phyloP scores from a whole-genome alignment of 2,797 vertebrate species.

The Podarcis siculus region DNA sequence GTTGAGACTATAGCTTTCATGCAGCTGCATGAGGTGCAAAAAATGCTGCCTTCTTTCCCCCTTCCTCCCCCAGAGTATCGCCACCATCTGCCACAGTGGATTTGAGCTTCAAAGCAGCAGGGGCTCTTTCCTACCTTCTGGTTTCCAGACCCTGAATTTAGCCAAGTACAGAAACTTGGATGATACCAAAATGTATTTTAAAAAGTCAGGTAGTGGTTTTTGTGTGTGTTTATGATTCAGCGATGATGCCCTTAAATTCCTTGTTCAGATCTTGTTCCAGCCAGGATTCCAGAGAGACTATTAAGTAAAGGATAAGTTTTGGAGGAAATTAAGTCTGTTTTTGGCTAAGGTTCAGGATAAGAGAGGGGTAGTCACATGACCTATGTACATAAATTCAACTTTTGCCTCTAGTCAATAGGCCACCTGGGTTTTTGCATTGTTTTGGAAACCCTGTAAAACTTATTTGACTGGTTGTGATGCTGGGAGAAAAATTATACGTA shows the following conservation, averaged over 20 bases:
- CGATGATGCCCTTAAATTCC: neutral
- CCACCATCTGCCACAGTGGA: neutral
- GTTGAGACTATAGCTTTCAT: neutral
- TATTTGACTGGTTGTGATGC: neutral
- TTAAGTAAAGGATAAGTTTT: neutral
- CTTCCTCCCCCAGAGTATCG: neutral
- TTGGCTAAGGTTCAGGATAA: neutral
- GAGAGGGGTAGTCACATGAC: neutral
- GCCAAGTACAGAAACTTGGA: neutral
- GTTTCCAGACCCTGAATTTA: neutral
- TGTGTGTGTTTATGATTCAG: neutral
- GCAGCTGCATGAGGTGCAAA: neutral
- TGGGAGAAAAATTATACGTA: neutral
- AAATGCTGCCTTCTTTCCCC: neutral
- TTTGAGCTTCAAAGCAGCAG: too few relatives aligned
- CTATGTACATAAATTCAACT: neutral
- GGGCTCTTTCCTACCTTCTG: neutral
- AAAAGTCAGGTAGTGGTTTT: neutral
- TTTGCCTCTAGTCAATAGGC: neutral
- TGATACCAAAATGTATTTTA: neutral
- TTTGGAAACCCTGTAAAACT: neutral
- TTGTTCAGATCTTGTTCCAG: neutral
- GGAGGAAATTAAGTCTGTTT: neutral
- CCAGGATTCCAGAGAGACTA: neutral
- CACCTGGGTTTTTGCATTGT: neutral